Base-by-base conservation (phyloP, 2,797 vertebrate species). In the Otolemur crassicaudatus region DNA sequence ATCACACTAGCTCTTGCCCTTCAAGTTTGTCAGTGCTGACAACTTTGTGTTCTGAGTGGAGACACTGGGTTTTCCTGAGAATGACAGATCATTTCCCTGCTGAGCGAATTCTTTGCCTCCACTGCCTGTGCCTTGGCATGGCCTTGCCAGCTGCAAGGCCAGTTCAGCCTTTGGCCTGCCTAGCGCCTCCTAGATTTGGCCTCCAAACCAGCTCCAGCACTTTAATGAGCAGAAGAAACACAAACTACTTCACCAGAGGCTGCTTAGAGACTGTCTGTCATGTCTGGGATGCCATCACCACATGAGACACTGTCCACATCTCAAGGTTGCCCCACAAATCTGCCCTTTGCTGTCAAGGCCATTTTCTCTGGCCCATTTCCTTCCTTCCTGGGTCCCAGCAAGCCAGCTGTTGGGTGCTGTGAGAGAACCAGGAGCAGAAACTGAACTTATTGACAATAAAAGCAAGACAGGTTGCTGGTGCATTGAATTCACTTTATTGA, bases 381-480 rank as follows among this genome's bases (percentile, higher is more conserved):
- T 98, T 98, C 97, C 97, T 98, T 98, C 96, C 97, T 97, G 87
- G 97, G 98, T 98, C 98, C 98, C 97, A 98, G 98, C 97, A 98
- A 99, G 98, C 98, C 98, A 98, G 97, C 98, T 98, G 98, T 98
- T 98, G 96, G 97, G 96, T 98, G 96, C 98, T 97, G 97, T 98
- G 97, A 98, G 98, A 98, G 97, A 97, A 97, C 90, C 97, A 96
- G 97, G 97, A 99, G 95, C 98, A 98, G 98, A 98, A 98, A 98
- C 98, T 98, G 98, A 97, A 97, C 98, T 98, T 97, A 97, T 94
- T 95, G 96, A 98, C 90, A 96, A 96, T 98, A 98, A 98, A 98
- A 98, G 98, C 97, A 81, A 81, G 97, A 98, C 95, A 95, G 96
- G 96, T 98, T 98, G 97, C 98, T 87, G 65, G 94, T 97, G 97